Conservation (phyloP, 2,797 vertebrate species). For the Labeo calbasu region DNA sequence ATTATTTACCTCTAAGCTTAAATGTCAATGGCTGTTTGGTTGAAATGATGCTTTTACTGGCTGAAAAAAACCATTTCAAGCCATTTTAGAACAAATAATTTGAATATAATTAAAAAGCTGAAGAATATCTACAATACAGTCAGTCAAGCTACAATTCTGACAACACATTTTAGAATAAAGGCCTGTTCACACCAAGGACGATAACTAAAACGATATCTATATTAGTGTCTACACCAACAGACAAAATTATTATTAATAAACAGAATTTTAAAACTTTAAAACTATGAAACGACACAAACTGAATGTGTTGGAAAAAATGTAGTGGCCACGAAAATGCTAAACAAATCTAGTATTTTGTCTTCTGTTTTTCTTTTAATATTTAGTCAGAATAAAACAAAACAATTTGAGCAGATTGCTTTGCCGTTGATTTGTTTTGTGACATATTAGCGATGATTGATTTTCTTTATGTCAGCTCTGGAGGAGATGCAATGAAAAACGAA, state of each 20-base stretch:
- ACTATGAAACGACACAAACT: background rate
- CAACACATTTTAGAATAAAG: background rate
- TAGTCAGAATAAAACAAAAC: background rate
- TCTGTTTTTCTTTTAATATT: background rate
- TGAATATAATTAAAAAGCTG: background rate
- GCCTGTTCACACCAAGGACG: background rate
- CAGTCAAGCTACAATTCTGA: background rate
- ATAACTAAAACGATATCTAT: background rate
- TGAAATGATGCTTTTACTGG: background rate
- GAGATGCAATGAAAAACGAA: background rate
- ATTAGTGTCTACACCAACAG: background rate
- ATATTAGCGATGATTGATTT: background rate
- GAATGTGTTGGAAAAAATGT: background rate
- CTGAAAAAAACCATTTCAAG: background rate
- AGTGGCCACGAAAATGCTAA: background rate
- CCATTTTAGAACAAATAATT: background rate
- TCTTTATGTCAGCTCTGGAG: background rate
- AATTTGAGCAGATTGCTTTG: background rate
- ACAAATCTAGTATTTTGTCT: background rate
- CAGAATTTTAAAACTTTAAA: background rate
- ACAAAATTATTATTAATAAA: background rate
- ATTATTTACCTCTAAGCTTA: background rate
- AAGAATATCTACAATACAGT: background rate
- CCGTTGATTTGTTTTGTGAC: background rate
- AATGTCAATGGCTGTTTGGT: background rate